Evolutionary conservation across 2,888 invertebrate species (phyloP), one percentile per base, ranked within the genome.

Genomic region (Tiliacea citrago): DNA sequence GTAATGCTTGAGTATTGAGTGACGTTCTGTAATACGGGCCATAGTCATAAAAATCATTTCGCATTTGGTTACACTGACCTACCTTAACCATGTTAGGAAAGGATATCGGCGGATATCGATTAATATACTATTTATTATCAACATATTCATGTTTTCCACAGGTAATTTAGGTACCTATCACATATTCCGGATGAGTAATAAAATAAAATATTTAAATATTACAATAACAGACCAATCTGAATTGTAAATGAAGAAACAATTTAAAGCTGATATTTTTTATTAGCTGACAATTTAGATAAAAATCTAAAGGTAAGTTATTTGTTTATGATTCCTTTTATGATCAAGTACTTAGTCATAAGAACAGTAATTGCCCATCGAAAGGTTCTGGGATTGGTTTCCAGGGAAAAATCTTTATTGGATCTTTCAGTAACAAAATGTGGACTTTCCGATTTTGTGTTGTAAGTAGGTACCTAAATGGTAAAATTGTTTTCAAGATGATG

Each of bases 211-310:
- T 81, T 80, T 67, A 49, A 81, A 70, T 84, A 80, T 51, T 63
- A 70, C 69, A 74, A 81, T 67, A 81, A 84, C 42, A 16, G 42
- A 8, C 12, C 16, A n/a, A 81, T 81, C 67, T 74, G 75, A 57
- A 81, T 62, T 81, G 81, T 67, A 53, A 81, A 84, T 80, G 55
- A 60, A 57, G 39, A 49, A 70, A 74, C 63, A 57, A 73, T 83
- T 68, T 61, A 65, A 49, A n/a, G 42, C 57, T 60, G 51, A 66
- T 69, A 73, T 68, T 69, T 47, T 73, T 83, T 61, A 55, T 58
- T 8, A 42, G 53, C 42, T 68, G 47, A n/a, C 57, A 29, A 58
- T 49, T 68, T 63, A 57, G 45, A 82, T 76, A 63, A 55, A 10
- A 63, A 79, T 78, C 47, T 75, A 1, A 45, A n/a, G 7, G 8